Conservation (phyloP, 2,888 invertebrate genomes). For the Epinotia bilunana region DNA sequence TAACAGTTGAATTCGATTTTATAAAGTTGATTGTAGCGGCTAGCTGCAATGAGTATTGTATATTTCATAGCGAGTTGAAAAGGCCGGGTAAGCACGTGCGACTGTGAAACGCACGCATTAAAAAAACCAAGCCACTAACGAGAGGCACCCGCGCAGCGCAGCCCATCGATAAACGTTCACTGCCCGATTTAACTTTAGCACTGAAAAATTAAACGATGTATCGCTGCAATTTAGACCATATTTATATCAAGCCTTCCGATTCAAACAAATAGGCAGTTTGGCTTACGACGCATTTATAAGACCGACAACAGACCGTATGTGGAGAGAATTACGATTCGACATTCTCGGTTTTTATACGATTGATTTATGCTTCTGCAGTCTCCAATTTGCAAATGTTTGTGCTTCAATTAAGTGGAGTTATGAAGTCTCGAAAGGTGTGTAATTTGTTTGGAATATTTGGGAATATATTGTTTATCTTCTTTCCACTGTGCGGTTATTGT, state of each 20-base stretch:
- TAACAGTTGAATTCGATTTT: conserved; percentile 6
- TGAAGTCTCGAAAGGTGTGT: conserved; percentile 58
- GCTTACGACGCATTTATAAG: conserved; percentile 54
- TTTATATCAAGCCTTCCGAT: conserved; percentile 53
- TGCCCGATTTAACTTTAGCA: conserved; percentile 65
- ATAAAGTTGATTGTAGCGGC: conserved; percentile 25
- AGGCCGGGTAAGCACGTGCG: conserved; percentile 55
- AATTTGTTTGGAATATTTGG: conserved; percentile 46
- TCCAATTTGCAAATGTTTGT: conserved; percentile 70
- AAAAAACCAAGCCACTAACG: conserved; percentile 43
- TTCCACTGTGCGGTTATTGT: conserved; percentile 17
- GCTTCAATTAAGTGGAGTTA: conserved; percentile 67
- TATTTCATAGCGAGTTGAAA: conserved; percentile 46
- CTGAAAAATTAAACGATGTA: conserved; percentile 71
- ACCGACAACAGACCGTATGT: conserved; percentile 47
- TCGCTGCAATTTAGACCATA: conserved; percentile 62
- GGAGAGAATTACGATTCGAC: conserved; percentile 49
- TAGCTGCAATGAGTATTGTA: conserved; percentile 25
- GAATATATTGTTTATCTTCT: conserved; percentile 37
- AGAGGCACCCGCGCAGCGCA: conserved; percentile 44
- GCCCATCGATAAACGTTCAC: conserved; percentile 65
- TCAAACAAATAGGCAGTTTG: conserved; percentile 54
- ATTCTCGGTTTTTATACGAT: conserved; percentile 52
- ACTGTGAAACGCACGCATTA: conserved; percentile 44
- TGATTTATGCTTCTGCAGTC: conserved; percentile 66